Evolutionary conservation across 2,113 vertebrate species (phyloP), one percentile per base, ranked within the genome.

Genomic region (Pampusana beccarii): DNA sequence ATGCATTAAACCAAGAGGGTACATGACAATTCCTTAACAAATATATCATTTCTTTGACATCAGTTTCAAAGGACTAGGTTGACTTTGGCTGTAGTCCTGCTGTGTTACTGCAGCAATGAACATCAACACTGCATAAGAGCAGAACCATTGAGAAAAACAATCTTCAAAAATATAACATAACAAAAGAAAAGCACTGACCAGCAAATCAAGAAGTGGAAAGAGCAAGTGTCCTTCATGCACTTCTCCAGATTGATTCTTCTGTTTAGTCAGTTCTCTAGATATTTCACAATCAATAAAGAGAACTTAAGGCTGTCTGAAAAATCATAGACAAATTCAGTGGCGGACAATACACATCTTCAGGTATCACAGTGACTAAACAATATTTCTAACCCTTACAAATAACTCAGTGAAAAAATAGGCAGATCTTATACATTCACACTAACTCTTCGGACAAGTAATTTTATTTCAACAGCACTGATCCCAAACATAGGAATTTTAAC

Each of bases 51-150:
- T 83, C 51, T 91, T 73, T 70, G 66, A 92, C 81, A 79, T 23
- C 4, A 3, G 23, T 87, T 93, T 93, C 57, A 92, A 84, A 93
- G 77, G 46, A 79, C 88, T 50, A 28, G 42, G 61, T 65, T 93
- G 88, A 93, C 72, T 90, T 94, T 93, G 93, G 88, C 90, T 86
- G 40, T 23, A 64, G 36, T 88, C 57, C 80, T 81, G 86, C 72
- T 53, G 48, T 73, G 82, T 90, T 92, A 86, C 31, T 74, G 83
- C 73, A 90, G 70, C 73, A 74, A 60, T 69, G 72, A 92, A 86
- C 80, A 60, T 72, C 80, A 90, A 90, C 70, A 80, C 24, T 33
- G 69, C 4, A 1, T 78, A 88, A 60, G 21, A 91, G 60, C 51
- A 88, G 48, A 58, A 61, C 48, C 6, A 2, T 4, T 61, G 31